Percentiles rank a stretch among this genome's conserved stretches.
Conservation (phyloP, 2,113 vertebrate genomes). For the Chrysemys picta region DNA sequence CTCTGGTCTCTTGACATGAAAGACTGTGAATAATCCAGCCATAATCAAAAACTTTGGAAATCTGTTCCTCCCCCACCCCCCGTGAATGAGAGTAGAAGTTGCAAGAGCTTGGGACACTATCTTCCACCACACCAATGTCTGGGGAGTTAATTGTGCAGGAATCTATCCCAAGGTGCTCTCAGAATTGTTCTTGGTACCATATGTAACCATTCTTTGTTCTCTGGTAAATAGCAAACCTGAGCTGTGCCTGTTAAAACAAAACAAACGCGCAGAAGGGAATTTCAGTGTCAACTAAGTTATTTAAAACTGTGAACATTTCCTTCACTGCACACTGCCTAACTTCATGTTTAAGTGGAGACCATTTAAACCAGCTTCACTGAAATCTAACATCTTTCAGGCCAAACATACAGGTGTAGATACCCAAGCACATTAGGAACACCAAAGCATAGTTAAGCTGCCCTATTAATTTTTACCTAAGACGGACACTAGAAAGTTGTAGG, state of each 20-base stretch:
- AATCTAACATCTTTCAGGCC: neutral
- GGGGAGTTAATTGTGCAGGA: constrained; percentile 39
- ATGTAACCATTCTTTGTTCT: constrained; percentile 52
- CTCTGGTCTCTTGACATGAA: rapidly evolving
- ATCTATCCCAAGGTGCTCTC: neutral
- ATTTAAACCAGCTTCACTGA: neutral
- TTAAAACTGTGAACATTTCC: neutral
- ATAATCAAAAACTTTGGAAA: neutral
- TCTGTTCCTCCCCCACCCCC: neutral
- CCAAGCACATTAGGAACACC: neutral
- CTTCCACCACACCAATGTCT: neutral
- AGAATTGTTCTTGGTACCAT: neutral
- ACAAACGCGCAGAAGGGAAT: neutral
- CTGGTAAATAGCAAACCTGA: neutral
- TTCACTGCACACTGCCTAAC: neutral
- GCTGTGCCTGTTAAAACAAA: neutral
- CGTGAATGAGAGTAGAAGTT: neutral
- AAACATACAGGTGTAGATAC: constrained; percentile 12
- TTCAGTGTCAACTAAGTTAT: neutral
- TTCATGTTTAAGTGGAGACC: neutral
- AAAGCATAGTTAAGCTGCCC: neutral
- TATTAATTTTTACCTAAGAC: neutral
- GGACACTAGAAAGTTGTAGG: neutral
- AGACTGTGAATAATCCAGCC: neutral
- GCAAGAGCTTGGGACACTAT: neutral